phyloP scores from a whole-genome alignment of 2,113 vertebrate species.

The Lutjanus erythropterus region DNA sequence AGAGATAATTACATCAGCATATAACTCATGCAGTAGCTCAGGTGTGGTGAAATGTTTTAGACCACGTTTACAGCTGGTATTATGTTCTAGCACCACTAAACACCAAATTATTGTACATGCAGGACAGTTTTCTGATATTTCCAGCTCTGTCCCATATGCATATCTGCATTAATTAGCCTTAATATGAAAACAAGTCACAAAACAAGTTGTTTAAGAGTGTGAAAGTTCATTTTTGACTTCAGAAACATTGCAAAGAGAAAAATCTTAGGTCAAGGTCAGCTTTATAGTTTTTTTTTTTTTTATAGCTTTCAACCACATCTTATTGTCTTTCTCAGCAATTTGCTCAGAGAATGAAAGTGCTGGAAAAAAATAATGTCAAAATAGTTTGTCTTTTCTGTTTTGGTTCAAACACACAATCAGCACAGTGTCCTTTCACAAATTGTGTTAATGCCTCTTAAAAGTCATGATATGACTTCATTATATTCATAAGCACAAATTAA shows the following conservation, averaged over 20 bases:
- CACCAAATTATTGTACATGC: neutral
- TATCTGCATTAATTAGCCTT: slow-evolving; percentile 13
- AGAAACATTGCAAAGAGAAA: neutral
- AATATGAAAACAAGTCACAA: slow-evolving; percentile 9
- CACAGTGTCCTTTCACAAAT: neutral
- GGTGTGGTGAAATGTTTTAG: slow-evolving; percentile 32
- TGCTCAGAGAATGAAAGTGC: neutral
- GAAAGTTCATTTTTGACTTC: neutral
- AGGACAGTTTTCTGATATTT: slow-evolving; percentile 2
- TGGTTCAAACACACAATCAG: neutral
- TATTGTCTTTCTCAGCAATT: neutral
- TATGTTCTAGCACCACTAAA: slow-evolving; percentile 9
- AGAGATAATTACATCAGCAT: neutral
- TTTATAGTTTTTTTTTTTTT: neutral
- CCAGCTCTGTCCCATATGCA: neutral
- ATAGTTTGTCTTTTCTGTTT: neutral
- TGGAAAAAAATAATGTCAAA: neutral
- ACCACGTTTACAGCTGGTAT: slow-evolving; percentile 21
- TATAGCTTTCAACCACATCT: neutral
- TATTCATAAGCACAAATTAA: slow-evolving; percentile 55
- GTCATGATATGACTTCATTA: neutral
- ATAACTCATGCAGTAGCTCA: slow-evolving; percentile 39
- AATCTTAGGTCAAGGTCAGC: neutral
- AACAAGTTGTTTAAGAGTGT: neutral
- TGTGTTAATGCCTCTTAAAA: neutral